Percentiles rank a stretch among this genome's conserved stretches.
These are phyloP conservation scores for Diplazon laetatorius DNA, from an alignment of 2,888 invertebrate genomes.

Conservation along the genomic window DNA sequence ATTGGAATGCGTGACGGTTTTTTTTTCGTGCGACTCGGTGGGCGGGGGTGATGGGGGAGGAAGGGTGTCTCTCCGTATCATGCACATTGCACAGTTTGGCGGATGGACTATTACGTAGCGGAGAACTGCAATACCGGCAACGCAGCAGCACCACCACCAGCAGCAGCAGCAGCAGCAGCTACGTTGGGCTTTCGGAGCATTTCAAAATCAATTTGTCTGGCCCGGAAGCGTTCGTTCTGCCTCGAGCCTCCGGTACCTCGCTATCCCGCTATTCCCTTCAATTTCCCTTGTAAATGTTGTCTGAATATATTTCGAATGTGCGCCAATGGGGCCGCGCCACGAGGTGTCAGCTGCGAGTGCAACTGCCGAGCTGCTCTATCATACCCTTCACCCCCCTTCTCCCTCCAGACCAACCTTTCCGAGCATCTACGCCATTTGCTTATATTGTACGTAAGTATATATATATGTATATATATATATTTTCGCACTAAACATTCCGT, in stretches of 20 bases:
- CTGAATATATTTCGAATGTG: slow-evolving; percentile 76
- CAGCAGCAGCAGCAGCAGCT: slow-evolving; percentile 34
- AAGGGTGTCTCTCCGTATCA: slow-evolving; percentile 30
- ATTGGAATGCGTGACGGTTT: slow-evolving; percentile 28
- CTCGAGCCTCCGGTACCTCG: slow-evolving; percentile 55
- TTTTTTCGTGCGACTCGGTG: slow-evolving; percentile 41
- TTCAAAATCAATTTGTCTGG: slow-evolving; percentile 80
- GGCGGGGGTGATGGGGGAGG: no score
- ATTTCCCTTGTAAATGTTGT: slow-evolving; percentile 80
- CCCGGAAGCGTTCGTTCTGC: slow-evolving; percentile 71
- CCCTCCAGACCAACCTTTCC: no score
- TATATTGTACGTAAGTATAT: slow-evolving; percentile 1
- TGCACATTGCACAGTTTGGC: not conserved
- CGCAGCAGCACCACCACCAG: no score
- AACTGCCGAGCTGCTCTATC: not conserved
- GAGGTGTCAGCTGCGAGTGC: slow-evolving; percentile 48
- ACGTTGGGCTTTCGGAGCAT: slow-evolving; percentile 70
- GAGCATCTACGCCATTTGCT: no score
- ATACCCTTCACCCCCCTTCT: not conserved
- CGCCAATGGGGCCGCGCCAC: slow-evolving; percentile 37
- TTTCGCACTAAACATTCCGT: not conserved
- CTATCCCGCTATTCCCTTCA: slow-evolving; percentile 76
- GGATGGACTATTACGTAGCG: slow-evolving; percentile 28
- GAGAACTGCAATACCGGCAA: slow-evolving; percentile 28
- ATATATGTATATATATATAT: no score